Conservation (phyloP, 2,797 vertebrate genomes). For the Echeneis naucrates region DNA sequence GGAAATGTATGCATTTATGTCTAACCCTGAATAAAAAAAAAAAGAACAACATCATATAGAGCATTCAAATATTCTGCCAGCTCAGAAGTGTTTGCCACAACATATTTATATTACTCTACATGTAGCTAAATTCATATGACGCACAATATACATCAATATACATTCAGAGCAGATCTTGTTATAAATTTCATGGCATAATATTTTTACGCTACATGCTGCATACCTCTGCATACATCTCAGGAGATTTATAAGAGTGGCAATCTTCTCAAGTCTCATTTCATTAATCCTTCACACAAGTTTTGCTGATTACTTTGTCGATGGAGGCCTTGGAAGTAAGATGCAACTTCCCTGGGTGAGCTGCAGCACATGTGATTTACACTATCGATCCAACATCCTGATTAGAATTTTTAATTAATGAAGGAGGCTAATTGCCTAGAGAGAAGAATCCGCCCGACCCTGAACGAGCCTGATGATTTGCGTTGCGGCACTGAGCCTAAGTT, state of each 20-base stretch:
- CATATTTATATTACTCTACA: not conserved
- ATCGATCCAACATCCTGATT: slow-evolving; percentile 82
- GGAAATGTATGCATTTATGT: not conserved
- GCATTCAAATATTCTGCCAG: slow-evolving; percentile 29
- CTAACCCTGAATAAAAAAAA: not conserved
- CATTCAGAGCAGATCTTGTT: not conserved
- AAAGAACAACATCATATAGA: not conserved
- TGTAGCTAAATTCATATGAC: not conserved
- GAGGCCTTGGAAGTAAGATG: slow-evolving; percentile 65
- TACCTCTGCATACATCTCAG: slow-evolving; percentile 10
- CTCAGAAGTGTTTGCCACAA: not conserved
- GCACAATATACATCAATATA: not conserved
- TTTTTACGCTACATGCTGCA: slow-evolving; percentile 1
- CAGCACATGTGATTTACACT: slow-evolving; percentile 75
- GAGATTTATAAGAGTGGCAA: slow-evolving; percentile 46
- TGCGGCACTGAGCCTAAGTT: slow-evolving; percentile 76
- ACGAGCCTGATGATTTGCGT: slow-evolving; percentile 76
- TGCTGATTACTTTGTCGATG: slow-evolving; percentile 74
- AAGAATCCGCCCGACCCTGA: slow-evolving; percentile 71
- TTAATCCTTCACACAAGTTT: slow-evolving; percentile 60
- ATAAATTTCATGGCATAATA: not conserved
- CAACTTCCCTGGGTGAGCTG: slow-evolving; percentile 63
- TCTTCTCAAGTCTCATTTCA: slow-evolving; percentile 43
- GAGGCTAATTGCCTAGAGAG: slow-evolving; percentile 83
- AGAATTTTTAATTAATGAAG: slow-evolving; percentile 86